These are phyloP conservation scores for Nothocercus nigrocapillus DNA, from an alignment of 2,113 vertebrate genomes.

Conservation along the genomic window DNA sequence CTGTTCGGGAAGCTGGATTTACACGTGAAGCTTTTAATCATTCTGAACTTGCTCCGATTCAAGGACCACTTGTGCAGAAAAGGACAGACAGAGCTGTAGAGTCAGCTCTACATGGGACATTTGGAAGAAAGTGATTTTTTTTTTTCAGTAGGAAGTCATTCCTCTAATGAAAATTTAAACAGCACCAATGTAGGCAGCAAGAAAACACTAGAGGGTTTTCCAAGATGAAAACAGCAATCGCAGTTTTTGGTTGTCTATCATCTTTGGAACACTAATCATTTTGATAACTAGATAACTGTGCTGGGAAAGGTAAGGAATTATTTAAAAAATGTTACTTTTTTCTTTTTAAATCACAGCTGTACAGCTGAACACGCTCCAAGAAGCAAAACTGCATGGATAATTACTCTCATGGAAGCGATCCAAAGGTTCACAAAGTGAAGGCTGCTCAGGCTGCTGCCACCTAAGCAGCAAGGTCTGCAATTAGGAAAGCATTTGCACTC, in stretches of 20 bases:
- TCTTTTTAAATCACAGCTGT: neutral
- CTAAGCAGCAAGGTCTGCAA: constrained; percentile 47
- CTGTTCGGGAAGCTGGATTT: neutral
- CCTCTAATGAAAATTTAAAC: constrained; percentile 11
- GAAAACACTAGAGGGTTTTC: neutral
- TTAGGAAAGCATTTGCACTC: constrained; percentile 5
- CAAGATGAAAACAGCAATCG: neutral
- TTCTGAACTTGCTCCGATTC: neutral
- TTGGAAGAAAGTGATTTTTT: neutral
- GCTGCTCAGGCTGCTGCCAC: neutral
- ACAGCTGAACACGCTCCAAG: neutral
- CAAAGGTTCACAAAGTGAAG: constrained; percentile 1
- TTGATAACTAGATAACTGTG: neutral
- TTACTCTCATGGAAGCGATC: neutral
- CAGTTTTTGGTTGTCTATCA: neutral
- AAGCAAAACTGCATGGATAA: constrained; percentile 20
- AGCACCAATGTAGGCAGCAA: neutral
- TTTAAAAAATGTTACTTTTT: neutral
- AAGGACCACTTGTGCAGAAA: neutral
- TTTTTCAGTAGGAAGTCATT: neutral
- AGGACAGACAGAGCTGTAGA: neutral
- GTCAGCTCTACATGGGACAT: neutral
- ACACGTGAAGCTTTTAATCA: neutral
- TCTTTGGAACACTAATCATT: constrained; percentile 1
- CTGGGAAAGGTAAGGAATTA: constrained; percentile 22